Base-by-base conservation (phyloP, 2,888 invertebrate species). In the Rhaphigaster nebulosa region DNA sequence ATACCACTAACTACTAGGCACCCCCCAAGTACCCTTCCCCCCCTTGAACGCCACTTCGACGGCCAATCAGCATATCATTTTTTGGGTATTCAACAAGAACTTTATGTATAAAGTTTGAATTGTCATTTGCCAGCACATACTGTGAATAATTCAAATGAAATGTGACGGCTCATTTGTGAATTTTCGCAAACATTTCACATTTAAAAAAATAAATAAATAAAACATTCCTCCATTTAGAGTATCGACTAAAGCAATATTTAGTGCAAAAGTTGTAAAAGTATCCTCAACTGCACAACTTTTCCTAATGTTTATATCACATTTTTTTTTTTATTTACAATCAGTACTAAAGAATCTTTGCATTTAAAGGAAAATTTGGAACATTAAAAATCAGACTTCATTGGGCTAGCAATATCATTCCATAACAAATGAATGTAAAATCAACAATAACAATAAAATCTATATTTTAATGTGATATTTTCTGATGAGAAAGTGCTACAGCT, bases 201-300 rank as follows among this genome's bases (percentile, higher is more conserved):
- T 34, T 29, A 20, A 65, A 60, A 29, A 65, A 65, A 65, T 1
- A n/a, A n/a, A n/a, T 29, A 3, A 15, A n/a, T 23, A 23, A 29
- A 65, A 34, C 18, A 23, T 29, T 65, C 29, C 2, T 29, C 13
- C 18, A 34, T 70, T 70, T 20, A 34, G 34, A 70, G 18, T 34
- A 70, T 34, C 34, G 34, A 70, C 34, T 70, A 34, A 34, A 29
- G 8, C 18, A 70, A 20, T 70, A 18, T 18, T 34, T 70, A 26
- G 23, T 45, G 26, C 84, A 84, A 84, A 84, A 84, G 84, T 84
- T 84, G 84, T 84, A 84, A 26, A n/a, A 70, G 38, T 26, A 45
- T 84, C 45, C 45, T 45, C 5, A 84, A 13, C 84, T 84, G 84
- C 84, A 84, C 84, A 84, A 84, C 84, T 84, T 70, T 70, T 70